A percentile compares a stretch with the other conserved stretches of the same genome.
These are phyloP conservation scores for Perizoma flavofasciatum DNA, from an alignment of 2,888 invertebrate species.

Conservation along the genomic window DNA sequence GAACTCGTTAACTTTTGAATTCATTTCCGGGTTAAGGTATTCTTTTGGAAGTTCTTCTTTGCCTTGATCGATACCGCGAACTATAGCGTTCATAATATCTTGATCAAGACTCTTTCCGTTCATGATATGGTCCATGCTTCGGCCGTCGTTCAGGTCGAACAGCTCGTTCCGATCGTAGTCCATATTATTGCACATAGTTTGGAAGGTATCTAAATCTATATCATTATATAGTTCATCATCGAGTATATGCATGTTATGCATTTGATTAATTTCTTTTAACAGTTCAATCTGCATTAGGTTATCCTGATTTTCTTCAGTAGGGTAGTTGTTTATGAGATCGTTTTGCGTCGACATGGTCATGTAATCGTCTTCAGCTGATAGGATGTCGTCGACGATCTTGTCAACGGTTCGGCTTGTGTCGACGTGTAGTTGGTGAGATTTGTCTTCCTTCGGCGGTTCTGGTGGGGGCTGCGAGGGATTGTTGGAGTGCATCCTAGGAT, in stretches of 20 bases:
- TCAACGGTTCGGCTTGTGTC: conserved; percentile 61
- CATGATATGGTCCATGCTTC: conserved; percentile 60
- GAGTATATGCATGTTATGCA: conserved; percentile 69
- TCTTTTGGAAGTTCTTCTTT: conserved; percentile 69
- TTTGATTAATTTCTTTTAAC: conserved; percentile 71
- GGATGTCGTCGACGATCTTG: conserved; percentile 74
- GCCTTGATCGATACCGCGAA: conserved; percentile 50
- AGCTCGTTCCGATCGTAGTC: conserved; percentile 65
- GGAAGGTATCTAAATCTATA: conserved; percentile 72
- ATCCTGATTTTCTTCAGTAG: conserved; percentile 54
- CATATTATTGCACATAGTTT: conserved; percentile 66
- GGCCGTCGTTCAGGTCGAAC: conserved; percentile 62
- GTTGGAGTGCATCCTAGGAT: conserved; percentile 56
- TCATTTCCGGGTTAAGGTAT: conserved; percentile 56
- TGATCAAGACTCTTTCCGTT: conserved; percentile 27
- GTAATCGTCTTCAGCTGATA: conserved; percentile 76
- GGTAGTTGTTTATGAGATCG: conserved; percentile 53
- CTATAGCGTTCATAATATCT: conserved; percentile 59
- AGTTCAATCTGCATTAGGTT: conserved; percentile 73
- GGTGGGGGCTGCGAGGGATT: conserved; percentile 30
- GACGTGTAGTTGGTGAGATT: conserved; percentile 36
- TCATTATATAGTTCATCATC: conserved; percentile 77
- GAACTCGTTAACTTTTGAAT: conserved; percentile 43
- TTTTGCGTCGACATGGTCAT: conserved; percentile 64
- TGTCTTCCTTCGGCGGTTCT: conserved; percentile 50